Conservation (phyloP, 2,113 vertebrate genomes). For the Chloroceryle aenea region DNA sequence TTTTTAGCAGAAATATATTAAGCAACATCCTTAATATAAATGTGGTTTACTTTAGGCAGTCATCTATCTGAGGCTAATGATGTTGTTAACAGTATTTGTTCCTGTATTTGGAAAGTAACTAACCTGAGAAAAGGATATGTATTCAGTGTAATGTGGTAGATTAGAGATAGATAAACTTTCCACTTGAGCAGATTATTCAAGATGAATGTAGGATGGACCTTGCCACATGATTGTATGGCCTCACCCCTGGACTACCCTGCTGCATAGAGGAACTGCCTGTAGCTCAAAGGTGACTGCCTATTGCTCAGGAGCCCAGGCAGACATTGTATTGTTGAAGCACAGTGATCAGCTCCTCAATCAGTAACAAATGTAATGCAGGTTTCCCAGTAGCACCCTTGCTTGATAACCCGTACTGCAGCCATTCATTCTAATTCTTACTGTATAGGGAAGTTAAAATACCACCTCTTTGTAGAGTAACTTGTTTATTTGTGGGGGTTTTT, state of each 20-base stretch:
- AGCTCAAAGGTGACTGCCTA: neutral
- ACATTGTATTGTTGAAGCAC: neutral
- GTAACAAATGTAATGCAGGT: neutral
- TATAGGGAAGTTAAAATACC: neutral
- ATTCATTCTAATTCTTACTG: neutral
- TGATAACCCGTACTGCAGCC: neutral
- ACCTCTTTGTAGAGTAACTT: neutral
- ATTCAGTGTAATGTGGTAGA: neutral
- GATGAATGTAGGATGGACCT: neutral
- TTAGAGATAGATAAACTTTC: neutral
- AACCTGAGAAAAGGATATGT: neutral
- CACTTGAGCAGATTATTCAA: neutral
- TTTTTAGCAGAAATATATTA: neutral
- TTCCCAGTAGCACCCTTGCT: neutral
- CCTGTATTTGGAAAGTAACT: slow-evolving; percentile 15
- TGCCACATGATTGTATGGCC: neutral
- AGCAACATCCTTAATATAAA: neutral
- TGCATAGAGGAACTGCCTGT: neutral
- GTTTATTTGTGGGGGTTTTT: too few species aligned
- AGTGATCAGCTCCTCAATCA: neutral
- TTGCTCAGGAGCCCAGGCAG: neutral
- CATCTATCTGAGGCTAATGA: neutral
- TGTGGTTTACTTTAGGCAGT: neutral
- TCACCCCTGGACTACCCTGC: neutral
- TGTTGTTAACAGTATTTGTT: neutral